Evolutionary conservation across 2,888 invertebrate species (phyloP).

Genomic region (Hirtodrosophila confusa): DNA sequence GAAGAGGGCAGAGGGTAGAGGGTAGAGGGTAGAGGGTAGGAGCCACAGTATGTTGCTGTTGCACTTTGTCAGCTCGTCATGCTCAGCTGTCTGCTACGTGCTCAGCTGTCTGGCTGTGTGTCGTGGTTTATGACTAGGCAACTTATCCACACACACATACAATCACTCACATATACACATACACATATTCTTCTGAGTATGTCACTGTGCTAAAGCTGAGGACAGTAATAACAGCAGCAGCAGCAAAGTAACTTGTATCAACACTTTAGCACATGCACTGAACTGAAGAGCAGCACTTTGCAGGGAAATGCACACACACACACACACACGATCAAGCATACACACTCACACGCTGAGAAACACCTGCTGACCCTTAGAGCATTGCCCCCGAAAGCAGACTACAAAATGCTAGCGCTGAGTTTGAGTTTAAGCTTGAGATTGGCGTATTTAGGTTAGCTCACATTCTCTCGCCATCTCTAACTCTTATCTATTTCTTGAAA

Average conservation of each 20-base stretch:
- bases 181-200: conserved; percentile 38
- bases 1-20: neutral
- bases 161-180: conserved; percentile 14
- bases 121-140: conserved; percentile 50
- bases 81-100: conserved; percentile 69
- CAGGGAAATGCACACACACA: conserved; percentile 4
- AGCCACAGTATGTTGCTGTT: conserved; percentile 36
- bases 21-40: neutral
- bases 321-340: conserved; percentile 16
- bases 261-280: conserved; percentile 74
- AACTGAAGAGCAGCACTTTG: conserved; percentile 62
- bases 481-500: neutral
- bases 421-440: conserved; percentile 42
- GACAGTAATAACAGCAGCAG: conserved; percentile 48
- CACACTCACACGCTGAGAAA: conserved; percentile 20
- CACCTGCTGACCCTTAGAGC: conserved; percentile 71
- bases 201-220: conserved; percentile 63
- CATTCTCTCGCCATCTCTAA: conserved; percentile 2
- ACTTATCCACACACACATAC: conserved; percentile 17
- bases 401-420: conserved; percentile 52
- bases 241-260: conserved; percentile 73
- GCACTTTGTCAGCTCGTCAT: conserved; percentile 77
- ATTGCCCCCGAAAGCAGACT: conserved; percentile 61
- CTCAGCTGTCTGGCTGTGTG: conserved; percentile 58
- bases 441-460: conserved; percentile 72